Percentiles rank a stretch among this genome's conserved stretches.
These are phyloP conservation scores for Pavo muticus DNA, from an alignment of 2,113 vertebrate species.

Conservation along the genomic window DNA sequence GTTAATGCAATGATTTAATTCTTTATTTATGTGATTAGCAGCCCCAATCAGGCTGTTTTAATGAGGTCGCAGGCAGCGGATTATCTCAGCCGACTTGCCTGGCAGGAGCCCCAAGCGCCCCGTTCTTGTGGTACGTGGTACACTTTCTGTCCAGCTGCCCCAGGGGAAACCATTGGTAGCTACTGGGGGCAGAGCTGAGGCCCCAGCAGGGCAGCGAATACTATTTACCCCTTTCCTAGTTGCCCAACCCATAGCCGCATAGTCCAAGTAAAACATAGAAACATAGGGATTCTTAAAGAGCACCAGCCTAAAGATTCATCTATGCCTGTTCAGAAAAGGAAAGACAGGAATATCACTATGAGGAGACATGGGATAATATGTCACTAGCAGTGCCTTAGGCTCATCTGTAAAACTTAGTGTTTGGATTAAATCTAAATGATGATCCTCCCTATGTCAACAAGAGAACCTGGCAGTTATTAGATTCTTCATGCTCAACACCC, in stretches of 20 bases:
- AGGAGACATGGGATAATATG: background rate
- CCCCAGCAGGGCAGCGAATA: background rate
- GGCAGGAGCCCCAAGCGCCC: background rate
- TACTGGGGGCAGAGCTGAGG: background rate
- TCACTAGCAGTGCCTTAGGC: background rate
- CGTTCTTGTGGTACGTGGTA: background rate
- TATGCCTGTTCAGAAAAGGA: background rate
- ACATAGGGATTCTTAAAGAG: background rate
- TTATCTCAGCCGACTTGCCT: background rate
- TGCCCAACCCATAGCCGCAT: background rate
- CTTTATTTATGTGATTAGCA: constrained; percentile 67
- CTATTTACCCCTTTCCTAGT: background rate
- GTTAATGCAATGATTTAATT: constrained; percentile 71
- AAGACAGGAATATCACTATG: background rate
- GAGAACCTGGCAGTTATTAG: background rate
- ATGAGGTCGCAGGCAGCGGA: constrained; percentile 27
- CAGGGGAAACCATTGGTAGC: background rate
- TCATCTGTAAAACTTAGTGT: background rate
- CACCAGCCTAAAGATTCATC: background rate
- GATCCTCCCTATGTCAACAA: background rate
- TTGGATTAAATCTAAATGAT: constrained; percentile 19
- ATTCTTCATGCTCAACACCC: background rate
- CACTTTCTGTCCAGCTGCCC: background rate
- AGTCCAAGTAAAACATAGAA: background rate
- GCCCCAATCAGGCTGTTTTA: constrained; percentile 48